These are phyloP conservation scores for Prionace glauca DNA, from an alignment of 2,797 vertebrate genomes.

Conservation along the genomic window DNA sequence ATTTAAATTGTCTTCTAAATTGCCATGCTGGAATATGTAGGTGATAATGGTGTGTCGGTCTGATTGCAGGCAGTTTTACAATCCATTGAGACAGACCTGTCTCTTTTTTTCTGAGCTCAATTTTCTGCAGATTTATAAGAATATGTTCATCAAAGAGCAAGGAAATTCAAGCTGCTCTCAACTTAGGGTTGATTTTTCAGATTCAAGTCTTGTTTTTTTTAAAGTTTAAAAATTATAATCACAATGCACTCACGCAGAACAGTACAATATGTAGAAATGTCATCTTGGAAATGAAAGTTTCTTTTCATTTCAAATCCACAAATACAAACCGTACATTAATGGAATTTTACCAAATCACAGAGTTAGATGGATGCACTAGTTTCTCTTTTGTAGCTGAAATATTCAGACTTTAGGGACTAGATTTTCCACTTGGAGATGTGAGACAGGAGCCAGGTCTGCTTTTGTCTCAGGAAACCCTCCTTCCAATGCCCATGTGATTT, in stretches of 20 bases:
- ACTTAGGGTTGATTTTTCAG: conserved; percentile 16
- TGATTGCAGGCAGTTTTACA: conserved; percentile 28
- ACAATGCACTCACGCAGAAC: neutral
- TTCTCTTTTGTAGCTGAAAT: neutral
- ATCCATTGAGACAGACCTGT: conserved; percentile 20
- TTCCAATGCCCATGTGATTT: neutral
- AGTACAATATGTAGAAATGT: conserved; percentile 15
- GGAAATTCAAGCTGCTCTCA: conserved; percentile 29
- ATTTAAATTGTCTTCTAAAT: conserved; percentile 32
- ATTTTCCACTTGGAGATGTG: neutral
- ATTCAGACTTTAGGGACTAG: neutral
- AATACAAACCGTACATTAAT: neutral
- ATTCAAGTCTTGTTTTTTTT: neutral
- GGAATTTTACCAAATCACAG: neutral
- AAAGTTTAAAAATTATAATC: conserved; percentile 15
- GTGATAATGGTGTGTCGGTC: conserved; percentile 24
- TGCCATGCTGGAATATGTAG: conserved; percentile 18
- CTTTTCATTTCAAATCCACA: neutral
- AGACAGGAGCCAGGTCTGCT: neutral
- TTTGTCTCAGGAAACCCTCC: neutral
- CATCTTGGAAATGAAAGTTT: neutral
- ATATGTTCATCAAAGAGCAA: neutral
- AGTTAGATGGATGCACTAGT: neutral
- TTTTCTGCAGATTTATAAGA: conserved; percentile 31
- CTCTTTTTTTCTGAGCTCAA: neutral